Base-by-base conservation (phyloP, 2,797 vertebrate species). In the Nyctibius grandis region DNA sequence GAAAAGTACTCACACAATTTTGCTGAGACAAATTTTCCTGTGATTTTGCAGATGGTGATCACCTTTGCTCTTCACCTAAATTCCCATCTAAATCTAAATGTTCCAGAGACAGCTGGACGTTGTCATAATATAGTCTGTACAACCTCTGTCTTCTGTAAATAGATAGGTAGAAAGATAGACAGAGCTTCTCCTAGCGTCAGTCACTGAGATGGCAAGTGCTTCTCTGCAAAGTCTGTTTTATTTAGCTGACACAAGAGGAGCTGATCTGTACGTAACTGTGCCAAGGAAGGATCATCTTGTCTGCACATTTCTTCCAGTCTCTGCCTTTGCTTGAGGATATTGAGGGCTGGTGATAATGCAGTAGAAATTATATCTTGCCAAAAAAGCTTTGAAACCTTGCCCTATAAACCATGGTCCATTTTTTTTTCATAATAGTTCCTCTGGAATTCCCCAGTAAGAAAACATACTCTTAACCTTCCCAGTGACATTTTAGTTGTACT, bases 381-480 rank as follows among this genome's bases (percentile, higher is more conserved):
- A 81, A 61, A 87, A 96, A 61, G 19, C 59, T 95, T 96, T 91
- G 85, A 97, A 97, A 92, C 73, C 51, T 76, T 91, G 68, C 83
- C 93, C 91, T 93, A 14, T 56, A 91, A 95, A 91, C 63, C 34
- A 42, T 76, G 53, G 54, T 51, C 7, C 38, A 23, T 88, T 90
- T 73, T 86, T 48, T 12, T 17, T 26, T 51, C 40, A 25, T 86
- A 91, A 85, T 82, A 85, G 63, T 95, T 95, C 87, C 86, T 95
- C 84, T 93, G 96, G 95, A 97, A 97, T 97, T 97, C 94, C 95
- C 96, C 90, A 91, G 51, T 69, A 85, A 90, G 88, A 93, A 94
- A 88, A 84, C 56, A 93, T 64, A 91, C 26, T 93, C 75, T 93
- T 94, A 93, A 85, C 88, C 91, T 96, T 86, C 80, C 68, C 68